phyloP scores from a whole-genome alignment of 2,888 invertebrate genomes.

The Boloria selene region DNA sequence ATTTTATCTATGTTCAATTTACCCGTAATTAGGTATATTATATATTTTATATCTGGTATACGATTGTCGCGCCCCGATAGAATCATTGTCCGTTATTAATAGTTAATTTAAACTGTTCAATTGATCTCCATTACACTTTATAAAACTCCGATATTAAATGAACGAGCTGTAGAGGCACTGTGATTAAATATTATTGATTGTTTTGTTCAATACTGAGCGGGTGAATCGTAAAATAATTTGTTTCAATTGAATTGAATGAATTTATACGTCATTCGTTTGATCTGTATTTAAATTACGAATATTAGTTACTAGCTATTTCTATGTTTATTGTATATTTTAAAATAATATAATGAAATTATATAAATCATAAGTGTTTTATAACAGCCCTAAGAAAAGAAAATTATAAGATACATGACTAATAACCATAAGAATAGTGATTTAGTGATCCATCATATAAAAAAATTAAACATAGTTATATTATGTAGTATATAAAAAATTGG shows the following conservation, averaged over 20 bases:
- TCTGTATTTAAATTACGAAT: constrained; percentile 33
- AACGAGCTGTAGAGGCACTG: constrained; percentile 51
- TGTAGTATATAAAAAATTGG: background rate
- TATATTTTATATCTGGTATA: constrained; percentile 41
- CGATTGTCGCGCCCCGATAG: constrained; percentile 66
- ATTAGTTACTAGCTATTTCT: background rate
- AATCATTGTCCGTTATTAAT: constrained; percentile 67
- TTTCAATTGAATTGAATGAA: constrained; percentile 69
- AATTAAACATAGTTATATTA: too few species aligned
- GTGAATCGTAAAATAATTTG: constrained; percentile 73
- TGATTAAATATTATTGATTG: constrained; percentile 76
- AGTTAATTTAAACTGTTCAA: constrained; percentile 77
- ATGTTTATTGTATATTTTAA: background rate
- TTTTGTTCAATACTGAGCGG: constrained; percentile 58
- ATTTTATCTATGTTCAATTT: constrained; percentile 8
- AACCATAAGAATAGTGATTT: too few species aligned
- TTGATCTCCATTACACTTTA: constrained; percentile 77
- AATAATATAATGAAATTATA: too few species aligned
- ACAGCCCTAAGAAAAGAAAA: too few species aligned
- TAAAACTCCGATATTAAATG: constrained; percentile 74
- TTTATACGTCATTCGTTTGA: constrained; percentile 51
- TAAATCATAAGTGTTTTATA: background rate
- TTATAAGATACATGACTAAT: too few species aligned
- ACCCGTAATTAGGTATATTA: background rate
- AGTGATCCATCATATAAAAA: too few species aligned